Evolutionary conservation across 2,888 invertebrate genomes (phyloP).

Genomic region (Mayetiola destructor): DNA sequence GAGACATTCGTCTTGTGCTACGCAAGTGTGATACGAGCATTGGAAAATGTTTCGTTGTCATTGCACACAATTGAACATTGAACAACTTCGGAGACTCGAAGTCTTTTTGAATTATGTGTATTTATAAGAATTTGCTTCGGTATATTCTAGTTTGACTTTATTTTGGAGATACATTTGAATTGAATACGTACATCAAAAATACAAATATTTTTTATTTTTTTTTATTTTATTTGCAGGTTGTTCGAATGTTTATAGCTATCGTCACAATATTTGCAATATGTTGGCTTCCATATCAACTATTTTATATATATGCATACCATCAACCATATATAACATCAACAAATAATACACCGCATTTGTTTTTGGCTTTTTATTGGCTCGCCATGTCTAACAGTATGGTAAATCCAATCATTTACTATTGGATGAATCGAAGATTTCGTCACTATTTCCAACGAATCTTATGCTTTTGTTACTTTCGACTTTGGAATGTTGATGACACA

Average conservation of each 20-base stretch:
- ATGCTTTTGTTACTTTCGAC: slow-evolving; percentile 43
- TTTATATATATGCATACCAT: slow-evolving; percentile 60
- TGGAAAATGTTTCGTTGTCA: too few relatives aligned
- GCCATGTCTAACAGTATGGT: slow-evolving; percentile 91
- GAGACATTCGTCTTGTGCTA: neutral
- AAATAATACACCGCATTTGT: slow-evolving; percentile 68
- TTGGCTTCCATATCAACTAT: slow-evolving; percentile 79
- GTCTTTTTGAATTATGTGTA: too few relatives aligned
- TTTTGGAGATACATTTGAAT: too few relatives aligned
- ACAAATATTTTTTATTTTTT: too few relatives aligned
- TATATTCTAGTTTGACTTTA: too few relatives aligned
- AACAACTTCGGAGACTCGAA: too few relatives aligned
- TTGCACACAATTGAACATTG: too few relatives aligned
- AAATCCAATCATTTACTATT: slow-evolving; percentile 82
- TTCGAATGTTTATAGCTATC: slow-evolving; percentile 77
- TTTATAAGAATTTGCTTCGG: too few relatives aligned
- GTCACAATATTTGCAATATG: slow-evolving; percentile 75
- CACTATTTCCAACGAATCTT: slow-evolving; percentile 55
- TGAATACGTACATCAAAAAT: too few relatives aligned
- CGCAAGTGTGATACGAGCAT: too few relatives aligned
- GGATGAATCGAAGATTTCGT: slow-evolving; percentile 81
- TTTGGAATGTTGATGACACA: slow-evolving; percentile 17
- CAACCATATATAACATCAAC: slow-evolving; percentile 50
- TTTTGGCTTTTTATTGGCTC: slow-evolving; percentile 74
- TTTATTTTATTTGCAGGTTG: slow-evolving; percentile 56